Conservation (phyloP, 2,113 vertebrate genomes). For the Ageneiosus marmoratus region DNA sequence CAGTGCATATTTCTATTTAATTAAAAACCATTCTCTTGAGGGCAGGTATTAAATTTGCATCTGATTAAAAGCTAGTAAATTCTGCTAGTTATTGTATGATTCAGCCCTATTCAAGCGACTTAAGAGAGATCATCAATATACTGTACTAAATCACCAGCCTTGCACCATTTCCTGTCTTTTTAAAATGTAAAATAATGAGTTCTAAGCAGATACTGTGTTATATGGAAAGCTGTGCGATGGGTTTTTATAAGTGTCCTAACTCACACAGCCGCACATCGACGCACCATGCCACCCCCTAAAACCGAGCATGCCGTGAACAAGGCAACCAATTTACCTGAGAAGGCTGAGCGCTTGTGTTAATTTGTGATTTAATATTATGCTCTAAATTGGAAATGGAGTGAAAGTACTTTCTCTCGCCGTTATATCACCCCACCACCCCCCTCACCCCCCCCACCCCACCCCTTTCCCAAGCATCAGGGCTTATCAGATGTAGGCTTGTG, state of each 20-base stretch:
- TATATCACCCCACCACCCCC: conserved; percentile 48
- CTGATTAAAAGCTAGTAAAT: neutral
- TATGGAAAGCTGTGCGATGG: neutral
- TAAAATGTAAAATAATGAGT: neutral
- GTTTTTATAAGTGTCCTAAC: neutral
- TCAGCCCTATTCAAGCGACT: neutral
- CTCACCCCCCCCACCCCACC: conserved; percentile 45
- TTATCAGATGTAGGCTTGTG: conserved; percentile 64
- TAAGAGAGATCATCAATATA: neutral
- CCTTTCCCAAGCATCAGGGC: conserved; percentile 62
- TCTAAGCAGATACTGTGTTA: neutral
- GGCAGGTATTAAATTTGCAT: neutral
- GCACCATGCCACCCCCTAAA: conserved; percentile 20
- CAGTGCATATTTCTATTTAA: no score
- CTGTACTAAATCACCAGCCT: neutral
- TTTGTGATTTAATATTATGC: conserved; percentile 54
- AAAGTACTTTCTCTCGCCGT: conserved; percentile 35
- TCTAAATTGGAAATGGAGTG: conserved; percentile 51
- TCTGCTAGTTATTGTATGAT: neutral
- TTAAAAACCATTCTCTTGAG: neutral
- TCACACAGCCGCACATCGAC: neutral
- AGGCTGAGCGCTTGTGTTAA: conserved; percentile 46
- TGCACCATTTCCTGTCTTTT: neutral
- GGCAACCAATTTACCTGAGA: conserved; percentile 40
- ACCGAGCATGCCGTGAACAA: conserved; percentile 22